A percentile compares a stretch with the other conserved stretches of the same genome.
Conservation (phyloP, 2,888 invertebrate genomes). For the Chydorus sphaericus region DNA sequence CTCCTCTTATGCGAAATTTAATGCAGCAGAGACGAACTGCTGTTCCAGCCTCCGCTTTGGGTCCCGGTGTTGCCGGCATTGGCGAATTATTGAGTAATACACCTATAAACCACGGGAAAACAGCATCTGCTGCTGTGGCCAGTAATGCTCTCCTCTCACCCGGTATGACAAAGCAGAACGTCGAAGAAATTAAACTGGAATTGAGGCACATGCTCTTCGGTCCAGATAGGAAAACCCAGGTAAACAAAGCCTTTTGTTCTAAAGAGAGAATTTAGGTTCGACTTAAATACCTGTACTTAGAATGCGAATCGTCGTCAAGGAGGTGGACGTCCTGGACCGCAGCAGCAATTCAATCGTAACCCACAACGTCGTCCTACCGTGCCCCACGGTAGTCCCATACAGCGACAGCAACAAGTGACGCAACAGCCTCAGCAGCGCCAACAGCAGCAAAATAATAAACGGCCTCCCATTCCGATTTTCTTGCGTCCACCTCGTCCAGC, state of each 20-base stretch:
- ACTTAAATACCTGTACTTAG: no score
- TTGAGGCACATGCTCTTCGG: constrained; percentile 8
- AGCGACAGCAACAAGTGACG: not conserved
- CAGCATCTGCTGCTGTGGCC: not conserved
- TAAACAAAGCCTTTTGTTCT: no score
- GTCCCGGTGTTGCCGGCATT: not conserved
- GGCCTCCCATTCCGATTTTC: not conserved
- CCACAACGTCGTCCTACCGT: no score
- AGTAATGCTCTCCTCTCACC: not conserved
- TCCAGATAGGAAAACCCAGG: no score
- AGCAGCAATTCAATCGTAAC: not conserved
- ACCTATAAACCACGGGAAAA: not conserved
- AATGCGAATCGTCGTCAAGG: no score
- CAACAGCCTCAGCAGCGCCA: constrained; percentile 1
- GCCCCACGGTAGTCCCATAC: not conserved
- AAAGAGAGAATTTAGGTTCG: no score
- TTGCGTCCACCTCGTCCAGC: not conserved
- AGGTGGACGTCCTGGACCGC: no score
- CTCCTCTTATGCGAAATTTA: not conserved
- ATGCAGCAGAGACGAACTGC: not conserved
- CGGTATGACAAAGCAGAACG: constrained; percentile 7
- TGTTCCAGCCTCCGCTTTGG: not conserved
- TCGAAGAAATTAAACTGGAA: constrained; percentile 8
- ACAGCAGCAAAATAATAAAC: not conserved
- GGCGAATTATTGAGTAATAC: not conserved